Evolutionary conservation across 2,113 vertebrate genomes (phyloP).

Genomic region (Donacobius atricapilla): DNA sequence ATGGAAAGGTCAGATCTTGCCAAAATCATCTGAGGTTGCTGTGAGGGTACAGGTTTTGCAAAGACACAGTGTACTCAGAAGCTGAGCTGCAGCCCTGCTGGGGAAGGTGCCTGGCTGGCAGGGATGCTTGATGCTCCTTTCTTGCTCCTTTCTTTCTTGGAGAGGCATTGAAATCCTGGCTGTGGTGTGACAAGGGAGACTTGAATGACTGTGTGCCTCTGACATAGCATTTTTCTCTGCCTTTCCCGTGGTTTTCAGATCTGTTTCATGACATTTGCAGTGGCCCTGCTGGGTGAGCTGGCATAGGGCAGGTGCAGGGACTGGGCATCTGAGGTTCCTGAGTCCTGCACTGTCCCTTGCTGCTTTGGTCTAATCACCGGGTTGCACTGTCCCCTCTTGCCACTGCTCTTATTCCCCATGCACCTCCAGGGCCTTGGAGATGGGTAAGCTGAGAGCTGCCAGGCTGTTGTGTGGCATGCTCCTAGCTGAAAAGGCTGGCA

Average conservation of each 20-base stretch:
- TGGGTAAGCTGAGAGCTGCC: not conserved
- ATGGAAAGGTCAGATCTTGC: not conserved
- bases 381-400: not conserved
- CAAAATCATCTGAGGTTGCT: fast-evolving
- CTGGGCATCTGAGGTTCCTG: not conserved
- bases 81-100: not conserved
- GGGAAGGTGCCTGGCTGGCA: not conserved
- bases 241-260: not conserved
- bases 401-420: fast-evolving
- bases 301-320: fast-evolving
- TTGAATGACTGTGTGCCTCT: fast-evolving
- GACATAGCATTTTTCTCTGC: not conserved
- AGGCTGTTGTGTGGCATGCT: not conserved
- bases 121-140: not conserved
- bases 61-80: not conserved
- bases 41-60: not conserved
- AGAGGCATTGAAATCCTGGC: not conserved
- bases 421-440: not conserved
- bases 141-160: not conserved
- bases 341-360: fast-evolving
- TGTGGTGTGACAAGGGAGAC: not conserved
- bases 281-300: not conserved
- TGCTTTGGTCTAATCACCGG: fast-evolving
- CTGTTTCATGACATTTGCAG: fast-evolving
- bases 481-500: not conserved